Evolutionary conservation across 1,140 invertebrate species (phyloP).

Genomic region (Campoletis sonorensis): DNA sequence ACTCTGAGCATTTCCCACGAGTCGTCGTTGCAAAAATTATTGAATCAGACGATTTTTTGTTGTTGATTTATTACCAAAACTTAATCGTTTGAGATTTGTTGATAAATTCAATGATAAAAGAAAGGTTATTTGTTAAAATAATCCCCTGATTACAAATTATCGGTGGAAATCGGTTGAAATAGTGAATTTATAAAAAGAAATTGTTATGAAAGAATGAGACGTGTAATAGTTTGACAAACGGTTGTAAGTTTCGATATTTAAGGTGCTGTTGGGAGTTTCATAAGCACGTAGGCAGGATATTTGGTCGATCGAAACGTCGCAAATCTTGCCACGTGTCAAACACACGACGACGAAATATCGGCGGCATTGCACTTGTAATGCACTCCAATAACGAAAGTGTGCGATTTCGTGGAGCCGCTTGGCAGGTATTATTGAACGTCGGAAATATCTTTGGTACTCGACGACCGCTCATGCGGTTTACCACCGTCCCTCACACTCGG

Average conservation of each 20-base stretch:
- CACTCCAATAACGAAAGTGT: background rate
- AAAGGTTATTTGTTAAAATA: too few species aligned
- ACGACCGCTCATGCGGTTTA: conserved; percentile 25
- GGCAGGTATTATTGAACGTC: conserved; percentile 23
- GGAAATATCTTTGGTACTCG: conserved; percentile 40
- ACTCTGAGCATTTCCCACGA: too few species aligned
- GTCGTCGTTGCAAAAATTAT: too few species aligned
- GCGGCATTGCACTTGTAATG: conserved; percentile 4
- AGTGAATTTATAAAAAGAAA: too few species aligned
- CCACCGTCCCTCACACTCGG: background rate
- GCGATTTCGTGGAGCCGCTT: background rate
- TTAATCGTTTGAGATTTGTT: too few species aligned
- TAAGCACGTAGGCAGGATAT: conserved; percentile 41
- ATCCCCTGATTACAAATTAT: too few species aligned
- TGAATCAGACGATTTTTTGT: too few species aligned
- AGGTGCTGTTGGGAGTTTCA: background rate
- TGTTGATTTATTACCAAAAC: too few species aligned
- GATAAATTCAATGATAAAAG: too few species aligned
- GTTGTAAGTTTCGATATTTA: background rate
- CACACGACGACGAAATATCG: conserved; percentile 21
- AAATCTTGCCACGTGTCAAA: conserved; percentile 52
- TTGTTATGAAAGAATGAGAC: too few species aligned
- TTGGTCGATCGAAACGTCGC: conserved; percentile 43
- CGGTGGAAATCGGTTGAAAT: too few species aligned
- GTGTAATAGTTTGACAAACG: too few species aligned